These are phyloP conservation scores for Siniperca undulata DNA, from an alignment of 2,797 vertebrate genomes.

Conservation along the genomic window DNA sequence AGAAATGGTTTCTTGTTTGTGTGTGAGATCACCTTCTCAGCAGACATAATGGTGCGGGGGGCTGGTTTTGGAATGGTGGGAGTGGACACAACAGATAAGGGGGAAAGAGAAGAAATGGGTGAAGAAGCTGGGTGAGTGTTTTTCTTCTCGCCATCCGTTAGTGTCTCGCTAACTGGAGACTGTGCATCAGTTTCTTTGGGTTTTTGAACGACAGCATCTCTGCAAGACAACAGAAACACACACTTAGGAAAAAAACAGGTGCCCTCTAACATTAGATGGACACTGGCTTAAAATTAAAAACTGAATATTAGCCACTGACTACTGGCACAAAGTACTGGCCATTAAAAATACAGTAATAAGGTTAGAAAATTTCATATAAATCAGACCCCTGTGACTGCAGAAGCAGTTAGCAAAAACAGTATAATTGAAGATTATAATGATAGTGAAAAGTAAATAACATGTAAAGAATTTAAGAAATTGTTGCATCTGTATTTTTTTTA, in stretches of 20 bases:
- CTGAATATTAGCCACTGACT: not conserved
- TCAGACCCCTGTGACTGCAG: not conserved
- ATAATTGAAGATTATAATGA: not conserved
- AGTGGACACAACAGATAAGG: fast-evolving
- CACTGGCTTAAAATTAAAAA: constrained; percentile 68
- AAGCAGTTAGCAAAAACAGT: not conserved
- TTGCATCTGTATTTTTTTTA: not conserved
- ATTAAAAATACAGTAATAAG: not conserved
- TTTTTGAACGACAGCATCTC: constrained; percentile 30
- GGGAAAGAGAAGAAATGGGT: fast-evolving
- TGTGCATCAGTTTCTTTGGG: constrained; percentile 13
- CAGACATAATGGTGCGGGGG: constrained; percentile 47
- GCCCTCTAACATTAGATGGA: not conserved
- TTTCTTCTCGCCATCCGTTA: not conserved
- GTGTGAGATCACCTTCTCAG: constrained; percentile 69
- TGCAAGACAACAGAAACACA: constrained; percentile 25
- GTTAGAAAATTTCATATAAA: not conserved
- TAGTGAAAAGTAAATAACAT: not conserved
- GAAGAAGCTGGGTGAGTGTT: not conserved
- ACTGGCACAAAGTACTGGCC: not conserved
- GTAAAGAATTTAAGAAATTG: not conserved
- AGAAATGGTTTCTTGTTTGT: not conserved
- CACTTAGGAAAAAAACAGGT: too few species aligned
- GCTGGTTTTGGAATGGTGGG: constrained; percentile 41
- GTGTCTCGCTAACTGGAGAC: not conserved